phyloP scores from a whole-genome alignment of 2,888 invertebrate genomes.

The Perithous albicinctus region DNA sequence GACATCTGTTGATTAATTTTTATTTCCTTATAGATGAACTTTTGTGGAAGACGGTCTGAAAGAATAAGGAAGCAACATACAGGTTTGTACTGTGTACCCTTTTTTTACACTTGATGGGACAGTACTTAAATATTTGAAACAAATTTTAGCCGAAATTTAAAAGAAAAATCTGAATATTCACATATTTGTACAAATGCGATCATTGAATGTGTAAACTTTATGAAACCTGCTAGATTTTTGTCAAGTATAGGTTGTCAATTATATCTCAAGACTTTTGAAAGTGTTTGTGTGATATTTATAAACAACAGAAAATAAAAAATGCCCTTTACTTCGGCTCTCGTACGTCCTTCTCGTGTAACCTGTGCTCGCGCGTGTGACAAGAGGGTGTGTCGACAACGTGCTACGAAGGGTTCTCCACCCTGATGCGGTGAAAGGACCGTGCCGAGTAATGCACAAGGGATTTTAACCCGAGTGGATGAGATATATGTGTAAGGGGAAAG shows the following conservation, averaged over 20 bases:
- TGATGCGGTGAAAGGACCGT: conserved; percentile 43
- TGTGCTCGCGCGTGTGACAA: not conserved
- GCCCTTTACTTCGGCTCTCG: not conserved
- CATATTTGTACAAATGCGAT: too few species aligned
- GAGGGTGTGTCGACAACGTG: conserved; percentile 45
- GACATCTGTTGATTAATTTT: too few species aligned
- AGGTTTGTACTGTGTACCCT: too few species aligned
- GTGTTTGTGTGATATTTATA: not conserved
- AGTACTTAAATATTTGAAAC: too few species aligned
- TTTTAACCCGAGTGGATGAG: conserved; percentile 24
- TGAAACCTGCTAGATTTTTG: not conserved
- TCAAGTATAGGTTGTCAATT: not conserved
- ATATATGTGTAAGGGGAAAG: conserved; percentile 30
- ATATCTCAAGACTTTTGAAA: not conserved
- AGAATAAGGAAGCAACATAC: too few species aligned
- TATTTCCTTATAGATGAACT: too few species aligned
- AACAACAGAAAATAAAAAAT: not conserved
- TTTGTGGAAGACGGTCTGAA: too few species aligned
- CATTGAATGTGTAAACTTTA: not conserved
- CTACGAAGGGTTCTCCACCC: conserved; percentile 49
- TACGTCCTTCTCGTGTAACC: conserved; percentile 24
- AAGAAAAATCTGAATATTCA: too few species aligned
- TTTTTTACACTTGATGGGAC: too few species aligned
- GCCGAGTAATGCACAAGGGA: conserved; percentile 48
- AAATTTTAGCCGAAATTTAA: too few species aligned